These are phyloP conservation scores for Cryptocephalus moraei DNA, from an alignment of 2,888 invertebrate genomes.

Conservation along the genomic window DNA sequence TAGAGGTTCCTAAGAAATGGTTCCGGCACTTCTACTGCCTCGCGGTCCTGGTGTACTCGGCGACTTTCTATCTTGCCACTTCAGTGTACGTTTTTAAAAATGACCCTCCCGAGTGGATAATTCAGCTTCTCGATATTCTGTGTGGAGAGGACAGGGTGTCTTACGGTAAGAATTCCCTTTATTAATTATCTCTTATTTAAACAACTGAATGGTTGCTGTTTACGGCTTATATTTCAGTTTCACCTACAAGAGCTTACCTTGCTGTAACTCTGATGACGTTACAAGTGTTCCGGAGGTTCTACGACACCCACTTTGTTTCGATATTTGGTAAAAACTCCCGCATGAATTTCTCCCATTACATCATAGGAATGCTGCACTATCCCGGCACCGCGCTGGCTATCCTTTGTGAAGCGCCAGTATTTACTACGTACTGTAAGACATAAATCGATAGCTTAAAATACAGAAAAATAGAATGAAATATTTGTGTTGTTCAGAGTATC, in stretches of 20 bases:
- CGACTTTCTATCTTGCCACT: slow-evolving; percentile 41
- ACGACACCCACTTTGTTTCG: slow-evolving; percentile 71
- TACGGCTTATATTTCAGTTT: slow-evolving; percentile 40
- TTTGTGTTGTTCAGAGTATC: background rate
- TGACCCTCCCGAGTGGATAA: slow-evolving; percentile 42
- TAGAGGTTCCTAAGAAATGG: slow-evolving; percentile 70
- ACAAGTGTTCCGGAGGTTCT: slow-evolving; percentile 65
- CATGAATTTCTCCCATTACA: slow-evolving; percentile 72
- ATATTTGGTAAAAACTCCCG: slow-evolving; percentile 66
- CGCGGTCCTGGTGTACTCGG: slow-evolving; percentile 48
- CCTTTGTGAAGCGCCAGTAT: slow-evolving; percentile 60
- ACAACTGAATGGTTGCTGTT: background rate
- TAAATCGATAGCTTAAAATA: no score
- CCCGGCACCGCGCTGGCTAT: slow-evolving; percentile 55
- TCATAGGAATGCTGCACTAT: slow-evolving; percentile 70
- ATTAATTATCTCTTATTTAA: no score
- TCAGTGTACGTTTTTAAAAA: slow-evolving; percentile 41
- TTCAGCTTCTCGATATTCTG: slow-evolving; percentile 39
- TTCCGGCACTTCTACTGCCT: slow-evolving; percentile 74
- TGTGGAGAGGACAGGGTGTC: slow-evolving; percentile 37
- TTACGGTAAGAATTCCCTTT: slow-evolving; percentile 31
- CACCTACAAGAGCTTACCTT: slow-evolving; percentile 47
- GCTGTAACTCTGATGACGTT: slow-evolving; percentile 52
- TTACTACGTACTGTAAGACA: slow-evolving; percentile 34
- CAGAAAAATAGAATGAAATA: background rate